A percentile compares a stretch with the other conserved stretches of the same genome.
Evolutionary conservation across 2,797 vertebrate species (phyloP).

Genomic region (Spinibarbus caldwelli): DNA sequence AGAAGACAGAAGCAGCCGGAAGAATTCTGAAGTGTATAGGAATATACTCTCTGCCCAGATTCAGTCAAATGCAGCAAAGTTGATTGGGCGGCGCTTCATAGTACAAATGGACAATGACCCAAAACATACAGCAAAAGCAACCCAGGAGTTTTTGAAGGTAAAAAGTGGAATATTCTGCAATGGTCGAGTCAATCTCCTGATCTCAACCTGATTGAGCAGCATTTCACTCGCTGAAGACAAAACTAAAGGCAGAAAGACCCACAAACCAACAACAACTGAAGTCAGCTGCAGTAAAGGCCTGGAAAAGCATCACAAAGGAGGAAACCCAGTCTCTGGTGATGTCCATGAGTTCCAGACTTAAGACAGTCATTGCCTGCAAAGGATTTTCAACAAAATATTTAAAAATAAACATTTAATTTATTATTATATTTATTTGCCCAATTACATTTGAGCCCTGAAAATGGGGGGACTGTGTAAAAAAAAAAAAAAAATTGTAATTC

Average conservation of each 20-base stretch:
- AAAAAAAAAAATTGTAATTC: too few species aligned
- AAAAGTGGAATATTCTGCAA: not conserved
- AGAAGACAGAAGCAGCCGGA: too few species aligned
- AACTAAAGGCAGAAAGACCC: not conserved
- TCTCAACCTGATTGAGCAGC: not conserved
- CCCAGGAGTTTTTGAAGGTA: not conserved
- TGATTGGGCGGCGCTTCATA: not conserved
- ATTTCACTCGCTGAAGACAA: not conserved
- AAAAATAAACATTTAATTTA: not conserved
- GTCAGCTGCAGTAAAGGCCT: not conserved
- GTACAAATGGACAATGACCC: not conserved
- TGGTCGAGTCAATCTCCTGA: not conserved
- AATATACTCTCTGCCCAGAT: too few species aligned
- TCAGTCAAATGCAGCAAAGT: not conserved
- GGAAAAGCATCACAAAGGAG: too few species aligned
- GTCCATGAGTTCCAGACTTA: too few species aligned
- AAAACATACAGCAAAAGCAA: not conserved
- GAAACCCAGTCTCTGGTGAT: not conserved
- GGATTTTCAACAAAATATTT: not conserved
- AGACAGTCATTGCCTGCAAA: not conserved
- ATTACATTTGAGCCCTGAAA: too few species aligned
- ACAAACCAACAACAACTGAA: not conserved
- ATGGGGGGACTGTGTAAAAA: too few species aligned
- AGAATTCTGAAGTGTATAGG: too few species aligned
- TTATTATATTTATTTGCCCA: too few species aligned